These are phyloP conservation scores for Trachelus troglodyta DNA, from an alignment of 2,888 invertebrate genomes.

Conservation along the genomic window DNA sequence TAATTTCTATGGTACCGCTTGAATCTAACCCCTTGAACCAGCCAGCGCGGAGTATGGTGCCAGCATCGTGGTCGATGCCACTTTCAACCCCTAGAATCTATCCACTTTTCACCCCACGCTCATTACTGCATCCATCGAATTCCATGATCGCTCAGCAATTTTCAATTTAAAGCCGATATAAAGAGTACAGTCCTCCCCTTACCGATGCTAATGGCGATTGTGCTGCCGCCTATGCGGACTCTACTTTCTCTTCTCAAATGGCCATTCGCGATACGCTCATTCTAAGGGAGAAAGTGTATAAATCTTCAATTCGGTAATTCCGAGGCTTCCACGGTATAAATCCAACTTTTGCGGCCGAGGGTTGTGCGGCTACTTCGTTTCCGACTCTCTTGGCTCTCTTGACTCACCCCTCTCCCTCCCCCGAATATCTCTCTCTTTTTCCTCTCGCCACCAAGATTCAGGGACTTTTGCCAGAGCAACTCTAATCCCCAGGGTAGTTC, in stretches of 20 bases:
- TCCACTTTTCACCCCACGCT: neutral
- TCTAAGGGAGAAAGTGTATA: conserved; percentile 43
- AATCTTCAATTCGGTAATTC: conserved; percentile 62
- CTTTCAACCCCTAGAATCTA: neutral
- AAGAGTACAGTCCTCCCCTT: neutral
- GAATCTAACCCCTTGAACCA: neutral
- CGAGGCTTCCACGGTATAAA: conserved; percentile 59
- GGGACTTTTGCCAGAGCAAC: conserved; percentile 59
- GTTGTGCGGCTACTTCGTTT: conserved; percentile 29
- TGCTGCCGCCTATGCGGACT: neutral
- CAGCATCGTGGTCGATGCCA: neutral
- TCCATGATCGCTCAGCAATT: neutral
- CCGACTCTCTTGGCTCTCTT: conserved; percentile 14
- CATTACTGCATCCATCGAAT: neutral
- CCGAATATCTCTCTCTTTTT: conserved; percentile 23
- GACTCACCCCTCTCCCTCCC: conserved; percentile 5
- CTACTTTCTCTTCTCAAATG: neutral
- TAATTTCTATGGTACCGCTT: neutral
- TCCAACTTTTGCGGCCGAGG: conserved; percentile 59
- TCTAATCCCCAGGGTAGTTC: conserved; percentile 57
- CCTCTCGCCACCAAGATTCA: conserved; percentile 53
- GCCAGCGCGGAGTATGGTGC: neutral
- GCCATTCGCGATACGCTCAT: neutral
- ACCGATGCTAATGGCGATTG: neutral
- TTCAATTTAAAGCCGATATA: neutral